These are phyloP conservation scores for Lutjanus campechanus DNA, from an alignment of 2,797 vertebrate genomes.

Conservation along the genomic window DNA sequence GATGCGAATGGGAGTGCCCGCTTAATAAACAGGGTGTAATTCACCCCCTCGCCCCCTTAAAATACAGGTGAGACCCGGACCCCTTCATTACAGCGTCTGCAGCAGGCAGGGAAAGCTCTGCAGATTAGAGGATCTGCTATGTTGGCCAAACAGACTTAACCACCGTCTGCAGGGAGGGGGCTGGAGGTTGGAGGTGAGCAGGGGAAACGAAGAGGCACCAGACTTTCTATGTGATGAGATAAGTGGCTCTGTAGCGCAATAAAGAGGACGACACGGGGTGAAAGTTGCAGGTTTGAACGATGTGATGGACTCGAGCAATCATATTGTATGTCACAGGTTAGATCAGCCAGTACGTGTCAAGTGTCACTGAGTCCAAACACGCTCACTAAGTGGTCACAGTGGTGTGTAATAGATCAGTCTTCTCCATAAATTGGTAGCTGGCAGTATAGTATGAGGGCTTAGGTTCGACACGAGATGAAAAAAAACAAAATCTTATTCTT, in stretches of 20 bases:
- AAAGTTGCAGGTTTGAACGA: slow-evolving; percentile 22
- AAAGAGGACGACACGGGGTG: slow-evolving; percentile 14
- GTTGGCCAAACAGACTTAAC: slow-evolving; percentile 73
- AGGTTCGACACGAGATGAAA: neutral
- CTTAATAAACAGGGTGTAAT: slow-evolving; percentile 65
- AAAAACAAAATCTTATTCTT: neutral
- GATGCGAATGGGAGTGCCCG: slow-evolving; percentile 48
- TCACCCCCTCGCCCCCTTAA: slow-evolving; percentile 46
- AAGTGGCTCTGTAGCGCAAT: slow-evolving; percentile 47
- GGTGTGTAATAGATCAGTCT: neutral
- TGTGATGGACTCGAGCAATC: neutral
- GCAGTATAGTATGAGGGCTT: neutral
- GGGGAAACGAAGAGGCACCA: slow-evolving; percentile 23
- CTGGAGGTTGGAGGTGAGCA: slow-evolving; percentile 46
- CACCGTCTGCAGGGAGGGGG: slow-evolving; percentile 48
- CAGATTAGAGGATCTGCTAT: slow-evolving; percentile 76
- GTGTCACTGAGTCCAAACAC: neutral
- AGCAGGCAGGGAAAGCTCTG: slow-evolving; percentile 63
- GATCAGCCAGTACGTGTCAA: neutral
- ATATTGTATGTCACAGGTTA: slow-evolving; percentile 5
- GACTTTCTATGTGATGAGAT: slow-evolving; percentile 57
- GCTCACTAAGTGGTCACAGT: neutral
- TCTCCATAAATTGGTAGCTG: neutral
- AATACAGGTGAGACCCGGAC: slow-evolving; percentile 69
- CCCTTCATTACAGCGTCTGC: slow-evolving; percentile 72